These are phyloP conservation scores for Andrena cerasifolii DNA, from an alignment of 1,140 invertebrate genomes.

Conservation along the genomic window DNA sequence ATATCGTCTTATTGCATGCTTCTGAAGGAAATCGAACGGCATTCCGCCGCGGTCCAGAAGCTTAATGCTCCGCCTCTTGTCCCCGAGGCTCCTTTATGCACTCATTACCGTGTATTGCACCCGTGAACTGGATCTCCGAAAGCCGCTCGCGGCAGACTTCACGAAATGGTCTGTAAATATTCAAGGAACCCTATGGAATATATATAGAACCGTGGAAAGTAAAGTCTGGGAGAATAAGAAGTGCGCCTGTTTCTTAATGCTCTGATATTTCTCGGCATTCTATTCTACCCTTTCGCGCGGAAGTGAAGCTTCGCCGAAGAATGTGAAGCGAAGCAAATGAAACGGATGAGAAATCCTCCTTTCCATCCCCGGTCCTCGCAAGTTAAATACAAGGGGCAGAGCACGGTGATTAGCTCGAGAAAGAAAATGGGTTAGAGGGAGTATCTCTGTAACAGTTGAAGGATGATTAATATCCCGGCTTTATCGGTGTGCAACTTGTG, in stretches of 20 bases:
- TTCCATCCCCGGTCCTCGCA: neutral
- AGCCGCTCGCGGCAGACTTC: neutral
- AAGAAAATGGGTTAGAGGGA: conserved; percentile 39
- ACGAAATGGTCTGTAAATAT: neutral
- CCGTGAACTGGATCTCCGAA: neutral
- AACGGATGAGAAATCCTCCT: conserved; percentile 18
- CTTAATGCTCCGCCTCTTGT: conserved; percentile 4
- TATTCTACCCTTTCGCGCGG: neutral
- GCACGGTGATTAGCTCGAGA: conserved; percentile 50
- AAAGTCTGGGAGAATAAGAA: neutral
- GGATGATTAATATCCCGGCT: conserved; percentile 62
- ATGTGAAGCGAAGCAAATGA: neutral
- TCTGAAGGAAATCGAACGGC: conserved; percentile 47
- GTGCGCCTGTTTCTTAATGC: too few relatives aligned
- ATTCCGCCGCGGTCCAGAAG: conserved; percentile 40
- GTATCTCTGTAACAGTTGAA: conserved; percentile 44
- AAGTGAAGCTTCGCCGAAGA: neutral
- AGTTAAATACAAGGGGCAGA: conserved; percentile 1
- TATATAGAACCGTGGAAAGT: neutral
- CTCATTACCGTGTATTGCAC: neutral
- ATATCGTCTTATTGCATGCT: conserved; percentile 62
- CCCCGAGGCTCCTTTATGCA: neutral
- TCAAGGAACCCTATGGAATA: neutral
- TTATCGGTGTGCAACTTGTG: conserved; percentile 60
- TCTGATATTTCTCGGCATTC: neutral